Conservation (phyloP, 2,113 vertebrate genomes). For the Seriola dumerili region DNA sequence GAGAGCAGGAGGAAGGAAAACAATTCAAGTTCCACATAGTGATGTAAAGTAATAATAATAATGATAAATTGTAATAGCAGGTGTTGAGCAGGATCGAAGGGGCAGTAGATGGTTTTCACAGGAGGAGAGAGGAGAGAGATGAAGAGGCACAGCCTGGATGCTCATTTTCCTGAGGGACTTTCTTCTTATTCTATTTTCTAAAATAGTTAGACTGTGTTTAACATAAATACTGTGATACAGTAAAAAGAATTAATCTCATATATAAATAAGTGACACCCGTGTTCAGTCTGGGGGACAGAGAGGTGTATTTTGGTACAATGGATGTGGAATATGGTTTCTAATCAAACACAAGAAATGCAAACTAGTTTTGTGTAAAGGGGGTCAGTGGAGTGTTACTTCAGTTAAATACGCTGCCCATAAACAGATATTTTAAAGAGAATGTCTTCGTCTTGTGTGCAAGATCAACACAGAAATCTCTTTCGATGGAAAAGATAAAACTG, state of each 20-base stretch:
- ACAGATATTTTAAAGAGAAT: conserved; percentile 1
- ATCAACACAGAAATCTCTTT: not conserved
- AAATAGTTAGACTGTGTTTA: not conserved
- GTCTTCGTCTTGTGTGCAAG: conserved; percentile 1
- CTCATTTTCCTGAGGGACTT: no score
- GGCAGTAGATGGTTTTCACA: no score
- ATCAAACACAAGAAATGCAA: not conserved
- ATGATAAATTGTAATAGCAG: no score
- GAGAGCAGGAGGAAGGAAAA: no score
- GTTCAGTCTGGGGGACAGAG: conserved; percentile 10
- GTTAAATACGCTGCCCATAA: not conserved
- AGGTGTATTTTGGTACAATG: conserved; percentile 42
- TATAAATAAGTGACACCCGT: not conserved
- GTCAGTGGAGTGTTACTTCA: conserved; percentile 13
- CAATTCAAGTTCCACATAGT: no score
- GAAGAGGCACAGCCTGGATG: no score
- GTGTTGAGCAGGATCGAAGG: no score
- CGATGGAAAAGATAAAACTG: not conserved
- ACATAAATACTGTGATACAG: not conserved
- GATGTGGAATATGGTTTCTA: conserved; percentile 36
- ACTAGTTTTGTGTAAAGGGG: conserved; percentile 16
- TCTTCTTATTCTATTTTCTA: not conserved
- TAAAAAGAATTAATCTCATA: not conserved
- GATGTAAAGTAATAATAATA: no score
- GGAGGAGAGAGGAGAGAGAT: no score